Base-by-base conservation (phyloP, 2,888 invertebrate species). In the Plagodis dolabraria region DNA sequence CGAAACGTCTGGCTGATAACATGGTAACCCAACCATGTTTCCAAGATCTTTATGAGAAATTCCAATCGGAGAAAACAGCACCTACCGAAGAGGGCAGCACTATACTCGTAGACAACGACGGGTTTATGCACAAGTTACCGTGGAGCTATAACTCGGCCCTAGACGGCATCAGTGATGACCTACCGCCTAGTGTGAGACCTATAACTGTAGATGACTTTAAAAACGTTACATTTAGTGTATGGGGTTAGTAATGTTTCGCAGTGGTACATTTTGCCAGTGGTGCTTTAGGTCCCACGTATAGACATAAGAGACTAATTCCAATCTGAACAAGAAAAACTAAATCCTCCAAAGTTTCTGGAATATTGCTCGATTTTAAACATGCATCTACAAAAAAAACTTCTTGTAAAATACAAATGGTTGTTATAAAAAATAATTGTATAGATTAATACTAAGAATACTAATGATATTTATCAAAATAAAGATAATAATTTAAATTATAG, bases 171-270 rank as follows among this genome's bases (percentile, higher is more conserved):
- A 10, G 40, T 40, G 92, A 93, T 65, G 72, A 70, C 53, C 77
- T 95, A 60, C 95, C 96, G 11, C 94, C 94, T 0, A 96, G 95
- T 48, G 69, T 95, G 9, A 92, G 87, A 69, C 94, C 93, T 65
- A 82, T 95, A 34, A 93, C 86, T 48, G 80, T 93, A 0, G 92
- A 94, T 53, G 92, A 93, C 70, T 94, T 95, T 70, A 65, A 66
- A 7, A 76, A 92, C 70, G 87, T 85, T 5, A 79, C 89, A 67
- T 89, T 94, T 74, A 85, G 80, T 57, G 89, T 92, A 63, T 95
- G 95, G 95, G 95, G 95, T 11, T 89, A 50, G 57, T 11, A 22
- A 22, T 22, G 22, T 22, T 22, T 22, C 2, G 22, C 22, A 22
- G 22, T 22, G 22, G 4, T 4, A 22, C 22, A 22, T 22, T 22